phyloP scores from a whole-genome alignment of 1,140 invertebrate genomes.

The Nephotettix cincticeps region DNA sequence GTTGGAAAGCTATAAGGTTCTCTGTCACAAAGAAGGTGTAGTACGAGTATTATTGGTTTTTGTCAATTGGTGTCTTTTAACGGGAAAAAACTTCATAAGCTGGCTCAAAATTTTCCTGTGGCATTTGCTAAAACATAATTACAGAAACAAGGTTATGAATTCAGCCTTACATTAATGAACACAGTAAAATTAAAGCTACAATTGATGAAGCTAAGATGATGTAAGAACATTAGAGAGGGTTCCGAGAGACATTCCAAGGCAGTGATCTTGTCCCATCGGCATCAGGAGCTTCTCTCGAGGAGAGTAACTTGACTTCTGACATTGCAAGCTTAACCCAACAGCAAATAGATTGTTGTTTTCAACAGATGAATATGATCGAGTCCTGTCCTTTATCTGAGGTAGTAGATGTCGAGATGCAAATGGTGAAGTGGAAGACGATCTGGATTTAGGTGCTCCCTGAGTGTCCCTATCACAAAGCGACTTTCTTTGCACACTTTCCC shows the following conservation, averaged over 20 bases:
- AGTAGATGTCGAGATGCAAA: neutral
- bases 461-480: neutral
- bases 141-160: no score
- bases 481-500: conserved; percentile 20
- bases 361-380: neutral
- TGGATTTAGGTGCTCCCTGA: neutral
- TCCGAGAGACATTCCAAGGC: conserved; percentile 7
- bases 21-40: no score
- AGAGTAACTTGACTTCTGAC: conserved; percentile 6
- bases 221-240: conserved; percentile 21
- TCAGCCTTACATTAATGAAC: conserved; percentile 12
- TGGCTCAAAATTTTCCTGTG: no score
- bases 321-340: conserved; percentile 22
- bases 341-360: conserved; percentile 25
- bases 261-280: conserved; percentile 28
- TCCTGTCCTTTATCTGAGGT: conserved; percentile 26
- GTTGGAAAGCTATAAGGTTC: no score
- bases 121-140: no score
- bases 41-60: no score
- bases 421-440: neutral
- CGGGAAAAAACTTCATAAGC: no score
- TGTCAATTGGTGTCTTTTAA: no score
- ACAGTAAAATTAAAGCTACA: neutral
- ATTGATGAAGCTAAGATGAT: neutral
- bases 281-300: conserved; percentile 25